phyloP scores from a whole-genome alignment of 2,113 vertebrate species.

The Porphyrio hochstetteri region DNA sequence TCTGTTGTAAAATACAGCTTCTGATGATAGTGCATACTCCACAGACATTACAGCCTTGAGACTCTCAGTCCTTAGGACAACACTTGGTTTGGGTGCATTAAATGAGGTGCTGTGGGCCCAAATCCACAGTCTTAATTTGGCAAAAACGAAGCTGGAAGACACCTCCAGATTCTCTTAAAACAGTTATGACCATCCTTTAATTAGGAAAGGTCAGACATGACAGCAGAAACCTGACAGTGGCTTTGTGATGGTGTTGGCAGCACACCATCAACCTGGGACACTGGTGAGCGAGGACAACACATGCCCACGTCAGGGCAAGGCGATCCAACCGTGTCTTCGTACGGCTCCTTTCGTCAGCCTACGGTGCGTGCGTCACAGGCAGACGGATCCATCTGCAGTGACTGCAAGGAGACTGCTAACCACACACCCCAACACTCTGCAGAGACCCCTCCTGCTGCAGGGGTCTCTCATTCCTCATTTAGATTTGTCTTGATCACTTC shows the following conservation, averaged over 20 bases:
- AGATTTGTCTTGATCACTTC: neutral
- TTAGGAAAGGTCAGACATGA: neutral
- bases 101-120: neutral
- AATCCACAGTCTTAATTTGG: neutral
- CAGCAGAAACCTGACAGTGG: neutral
- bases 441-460: neutral
- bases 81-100: neutral
- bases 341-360: neutral
- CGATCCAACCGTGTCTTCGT: fast-evolving
- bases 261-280: neutral
- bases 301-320: neutral
- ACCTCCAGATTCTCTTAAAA: neutral
- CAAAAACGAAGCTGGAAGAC: neutral
- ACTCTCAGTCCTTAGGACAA: neutral
- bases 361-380: neutral
- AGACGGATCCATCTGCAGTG: neutral
- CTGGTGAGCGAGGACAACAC: neutral
- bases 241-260: neutral
- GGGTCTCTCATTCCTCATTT: neutral
- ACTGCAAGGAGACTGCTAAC: neutral
- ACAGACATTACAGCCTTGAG: neutral
- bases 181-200: neutral
- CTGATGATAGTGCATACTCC: neutral
- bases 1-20: neutral
- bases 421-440: neutral